phyloP scores from a whole-genome alignment of 2,113 vertebrate genomes.

The Irena cyanogastra region DNA sequence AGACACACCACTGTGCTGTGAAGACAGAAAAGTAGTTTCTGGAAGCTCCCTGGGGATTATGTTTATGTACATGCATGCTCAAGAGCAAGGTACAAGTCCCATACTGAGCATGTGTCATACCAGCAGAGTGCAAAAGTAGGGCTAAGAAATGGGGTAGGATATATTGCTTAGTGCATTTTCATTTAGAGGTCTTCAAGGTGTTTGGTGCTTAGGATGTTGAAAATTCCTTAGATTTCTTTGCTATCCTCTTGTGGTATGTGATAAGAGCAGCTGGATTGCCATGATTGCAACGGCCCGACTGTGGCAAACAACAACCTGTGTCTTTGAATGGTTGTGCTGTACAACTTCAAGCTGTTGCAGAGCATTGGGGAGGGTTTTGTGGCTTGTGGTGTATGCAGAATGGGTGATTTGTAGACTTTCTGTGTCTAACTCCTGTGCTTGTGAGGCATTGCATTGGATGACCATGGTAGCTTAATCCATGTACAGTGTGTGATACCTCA shows the following conservation, averaged over 20 bases:
- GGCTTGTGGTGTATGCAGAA: background rate
- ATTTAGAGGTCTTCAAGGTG: background rate
- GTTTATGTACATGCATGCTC: background rate
- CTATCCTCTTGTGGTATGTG: background rate
- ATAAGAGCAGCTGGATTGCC: background rate
- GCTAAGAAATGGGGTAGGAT: background rate
- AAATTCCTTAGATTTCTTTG: background rate
- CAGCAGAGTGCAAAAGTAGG: background rate
- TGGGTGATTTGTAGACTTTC: background rate
- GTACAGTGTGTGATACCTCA: background rate
- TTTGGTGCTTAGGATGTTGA: background rate
- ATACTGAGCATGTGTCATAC: rapidly evolving
- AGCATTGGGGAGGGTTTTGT: conserved; percentile 3
- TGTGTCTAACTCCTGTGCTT: background rate
- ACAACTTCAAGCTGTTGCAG: background rate
- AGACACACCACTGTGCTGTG: background rate
- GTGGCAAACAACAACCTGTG: background rate
- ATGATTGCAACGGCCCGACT: background rate
- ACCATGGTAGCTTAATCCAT: background rate
- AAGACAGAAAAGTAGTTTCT: background rate
- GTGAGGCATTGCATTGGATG: background rate
- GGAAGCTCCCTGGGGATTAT: background rate
- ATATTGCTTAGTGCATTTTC: background rate
- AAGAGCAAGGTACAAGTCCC: background rate
- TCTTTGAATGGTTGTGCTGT: background rate